Conservation (phyloP, 2,888 invertebrate species). For the Apotomis betuletana region DNA sequence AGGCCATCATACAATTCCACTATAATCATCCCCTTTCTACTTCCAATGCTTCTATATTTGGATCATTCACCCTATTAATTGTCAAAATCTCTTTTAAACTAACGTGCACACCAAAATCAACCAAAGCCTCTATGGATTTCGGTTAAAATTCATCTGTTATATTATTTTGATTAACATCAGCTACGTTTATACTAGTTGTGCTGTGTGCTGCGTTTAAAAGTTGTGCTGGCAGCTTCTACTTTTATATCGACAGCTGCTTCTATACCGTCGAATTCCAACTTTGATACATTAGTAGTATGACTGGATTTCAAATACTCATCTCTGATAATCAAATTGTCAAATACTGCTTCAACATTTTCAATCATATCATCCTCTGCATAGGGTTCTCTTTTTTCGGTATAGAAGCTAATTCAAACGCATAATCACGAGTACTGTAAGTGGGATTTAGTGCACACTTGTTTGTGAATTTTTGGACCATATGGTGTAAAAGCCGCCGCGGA, state of each 20-base stretch:
- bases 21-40: slow-evolving; percentile 73
- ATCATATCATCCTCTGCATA: slow-evolving; percentile 47
- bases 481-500: slow-evolving; percentile 78
- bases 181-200: slow-evolving; percentile 66
- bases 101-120: slow-evolving; percentile 44
- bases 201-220: slow-evolving; percentile 64
- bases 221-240: slow-evolving; percentile 58
- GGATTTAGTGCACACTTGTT: slow-evolving; percentile 78
- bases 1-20: slow-evolving; percentile 57
- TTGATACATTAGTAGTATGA: slow-evolving; percentile 43
- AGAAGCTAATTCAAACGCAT: slow-evolving; percentile 56
- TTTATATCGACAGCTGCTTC: slow-evolving; percentile 49
- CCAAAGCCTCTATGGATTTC: slow-evolving; percentile 45
- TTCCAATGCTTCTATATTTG: slow-evolving; percentile 69
- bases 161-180: slow-evolving; percentile 58
- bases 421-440: slow-evolving; percentile 68
- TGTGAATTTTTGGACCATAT: slow-evolving; percentile 81
- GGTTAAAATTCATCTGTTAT: slow-evolving; percentile 45
- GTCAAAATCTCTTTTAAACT: slow-evolving; percentile 61
- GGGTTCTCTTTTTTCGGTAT: slow-evolving; percentile 42
- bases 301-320: slow-evolving; percentile 45
- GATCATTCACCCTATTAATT: slow-evolving; percentile 80
- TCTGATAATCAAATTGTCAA: slow-evolving; percentile 43
- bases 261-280: slow-evolving; percentile 47
- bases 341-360: slow-evolving; percentile 1